These are phyloP conservation scores for Anomalospiza imberbis DNA, from an alignment of 2,797 vertebrate species.

Conservation along the genomic window DNA sequence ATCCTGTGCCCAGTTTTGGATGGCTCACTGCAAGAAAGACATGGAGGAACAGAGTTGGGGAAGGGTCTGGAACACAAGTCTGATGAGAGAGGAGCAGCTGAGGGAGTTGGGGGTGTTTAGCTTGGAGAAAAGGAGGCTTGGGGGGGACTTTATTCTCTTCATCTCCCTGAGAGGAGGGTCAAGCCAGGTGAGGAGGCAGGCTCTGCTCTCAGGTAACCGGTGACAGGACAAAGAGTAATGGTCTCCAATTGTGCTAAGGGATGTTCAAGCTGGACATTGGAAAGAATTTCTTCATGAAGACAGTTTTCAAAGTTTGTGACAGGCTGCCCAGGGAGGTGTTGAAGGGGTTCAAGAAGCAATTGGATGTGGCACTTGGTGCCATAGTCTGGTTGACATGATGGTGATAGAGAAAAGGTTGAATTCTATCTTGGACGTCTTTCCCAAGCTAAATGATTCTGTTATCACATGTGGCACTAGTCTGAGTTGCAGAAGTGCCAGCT, in stretches of 20 bases:
- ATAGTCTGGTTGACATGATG: not conserved
- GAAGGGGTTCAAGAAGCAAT: not conserved
- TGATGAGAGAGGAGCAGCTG: no score
- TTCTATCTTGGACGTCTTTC: not conserved
- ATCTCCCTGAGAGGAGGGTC: not conserved
- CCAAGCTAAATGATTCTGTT: not conserved
- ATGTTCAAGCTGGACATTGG: not conserved
- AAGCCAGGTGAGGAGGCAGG: not conserved
- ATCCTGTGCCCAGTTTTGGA: not conserved
- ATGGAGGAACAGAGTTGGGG: not conserved
- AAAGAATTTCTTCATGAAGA: not conserved
- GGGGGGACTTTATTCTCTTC: not conserved
- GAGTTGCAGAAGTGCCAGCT: not conserved
- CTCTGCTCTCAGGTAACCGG: not conserved
- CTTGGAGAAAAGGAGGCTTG: not conserved
- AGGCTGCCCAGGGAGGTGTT: not conserved
- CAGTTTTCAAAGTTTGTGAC: not conserved
- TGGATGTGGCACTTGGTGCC: not conserved
- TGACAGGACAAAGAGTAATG: not conserved
- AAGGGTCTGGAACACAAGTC: not conserved
- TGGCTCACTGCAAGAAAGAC: not conserved
- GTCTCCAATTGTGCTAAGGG: not conserved
- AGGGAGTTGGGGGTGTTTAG: not conserved
- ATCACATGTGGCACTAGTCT: not conserved
- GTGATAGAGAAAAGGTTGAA: not conserved